Conservation (phyloP, 2,113 vertebrate species). For the Arenaria interpres region DNA sequence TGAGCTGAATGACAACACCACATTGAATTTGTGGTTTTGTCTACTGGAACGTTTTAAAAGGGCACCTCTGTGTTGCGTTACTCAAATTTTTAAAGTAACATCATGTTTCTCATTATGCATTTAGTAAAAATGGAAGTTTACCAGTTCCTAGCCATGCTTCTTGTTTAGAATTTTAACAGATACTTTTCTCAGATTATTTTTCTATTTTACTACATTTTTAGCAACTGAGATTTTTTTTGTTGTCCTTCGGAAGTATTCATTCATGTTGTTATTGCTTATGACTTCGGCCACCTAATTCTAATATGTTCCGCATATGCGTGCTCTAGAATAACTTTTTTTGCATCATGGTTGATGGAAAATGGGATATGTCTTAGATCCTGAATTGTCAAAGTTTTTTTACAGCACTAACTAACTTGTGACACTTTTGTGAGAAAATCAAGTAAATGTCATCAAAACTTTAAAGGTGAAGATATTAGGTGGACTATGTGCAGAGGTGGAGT, state of each 20-base stretch:
- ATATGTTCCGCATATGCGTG: not conserved
- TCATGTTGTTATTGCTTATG: not conserved
- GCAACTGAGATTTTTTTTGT: not conserved
- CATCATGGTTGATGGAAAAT: fast-evolving
- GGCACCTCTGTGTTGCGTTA: not conserved
- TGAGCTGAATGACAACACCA: not conserved
- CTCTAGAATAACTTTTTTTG: not conserved
- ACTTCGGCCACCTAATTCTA: not conserved
- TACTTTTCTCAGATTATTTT: not conserved
- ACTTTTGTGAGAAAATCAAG: not conserved
- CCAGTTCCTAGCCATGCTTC: not conserved
- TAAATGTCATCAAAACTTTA: not conserved
- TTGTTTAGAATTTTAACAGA: not conserved
- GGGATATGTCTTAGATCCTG: not conserved
- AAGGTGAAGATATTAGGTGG: not conserved
- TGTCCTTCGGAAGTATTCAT: not conserved
- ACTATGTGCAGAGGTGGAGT: not conserved
- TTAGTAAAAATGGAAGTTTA: not conserved
- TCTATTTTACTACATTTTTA: not conserved
- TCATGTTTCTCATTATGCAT: not conserved
- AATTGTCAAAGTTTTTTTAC: not conserved
- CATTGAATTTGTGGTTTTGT: not conserved
- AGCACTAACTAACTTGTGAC: not conserved
- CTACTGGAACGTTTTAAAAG: not conserved
- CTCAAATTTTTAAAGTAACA: not conserved